Evolutionary conservation across 2,888 invertebrate species (phyloP).

Genomic region (Leucophenga maculata): DNA sequence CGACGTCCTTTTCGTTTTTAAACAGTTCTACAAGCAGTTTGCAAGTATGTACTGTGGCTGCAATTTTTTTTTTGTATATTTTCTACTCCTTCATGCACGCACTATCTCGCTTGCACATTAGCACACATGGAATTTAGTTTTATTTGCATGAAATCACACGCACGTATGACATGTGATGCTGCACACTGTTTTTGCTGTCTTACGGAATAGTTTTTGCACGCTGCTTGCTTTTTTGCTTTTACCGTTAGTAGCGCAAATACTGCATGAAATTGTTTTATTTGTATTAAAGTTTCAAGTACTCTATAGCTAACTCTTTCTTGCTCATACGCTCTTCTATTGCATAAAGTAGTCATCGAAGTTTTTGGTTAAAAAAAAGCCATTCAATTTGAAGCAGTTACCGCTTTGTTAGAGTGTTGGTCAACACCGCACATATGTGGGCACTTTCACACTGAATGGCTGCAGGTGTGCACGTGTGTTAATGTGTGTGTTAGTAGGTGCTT

Average conservation of each 20-base stretch:
- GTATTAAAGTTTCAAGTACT: conserved; percentile 27
- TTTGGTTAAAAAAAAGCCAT: conserved; percentile 4
- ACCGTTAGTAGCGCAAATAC: conserved; percentile 44
- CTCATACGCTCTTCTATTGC: not conserved
- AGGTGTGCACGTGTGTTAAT: too few species aligned
- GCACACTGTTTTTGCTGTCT: not conserved
- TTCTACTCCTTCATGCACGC: too few species aligned
- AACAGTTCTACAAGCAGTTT: too few species aligned
- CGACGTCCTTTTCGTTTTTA: too few species aligned
- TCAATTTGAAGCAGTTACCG: not conserved
- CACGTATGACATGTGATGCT: not conserved
- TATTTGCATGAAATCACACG: conserved; percentile 1
- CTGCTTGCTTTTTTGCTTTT: too few species aligned
- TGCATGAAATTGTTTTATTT: conserved; percentile 54
- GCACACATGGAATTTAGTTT: not conserved
- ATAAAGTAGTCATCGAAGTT: not conserved
- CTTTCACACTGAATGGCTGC: too few species aligned
- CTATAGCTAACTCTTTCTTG: too few species aligned
- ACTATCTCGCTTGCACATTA: not conserved
- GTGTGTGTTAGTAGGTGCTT: too few species aligned
- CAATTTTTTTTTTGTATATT: too few species aligned
- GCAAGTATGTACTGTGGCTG: too few species aligned
- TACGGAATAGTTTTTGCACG: not conserved
- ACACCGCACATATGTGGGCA: too few species aligned
- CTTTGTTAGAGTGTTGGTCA: too few species aligned